A percentile compares a stretch with the other conserved stretches of the same genome.
Conservation (phyloP, 1,140 invertebrate species). For the Pentalonia nigronervosa region DNA sequence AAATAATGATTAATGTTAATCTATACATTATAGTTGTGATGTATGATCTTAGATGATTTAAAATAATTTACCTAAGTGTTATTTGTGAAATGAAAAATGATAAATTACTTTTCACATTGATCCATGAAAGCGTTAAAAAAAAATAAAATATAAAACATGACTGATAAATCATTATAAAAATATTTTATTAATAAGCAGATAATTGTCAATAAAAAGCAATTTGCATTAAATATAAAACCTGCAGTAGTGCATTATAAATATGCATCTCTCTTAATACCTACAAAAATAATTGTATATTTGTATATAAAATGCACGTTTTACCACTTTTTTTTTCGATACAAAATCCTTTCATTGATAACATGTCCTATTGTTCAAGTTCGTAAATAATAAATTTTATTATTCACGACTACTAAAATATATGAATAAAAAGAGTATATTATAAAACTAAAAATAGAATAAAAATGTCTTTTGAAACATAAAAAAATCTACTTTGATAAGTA, state of each 20-base stretch:
- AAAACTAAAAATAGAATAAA: background rate
- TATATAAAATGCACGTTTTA: background rate
- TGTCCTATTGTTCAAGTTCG: background rate
- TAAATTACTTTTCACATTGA: too few species aligned
- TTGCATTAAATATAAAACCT: background rate
- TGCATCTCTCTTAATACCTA: background rate
- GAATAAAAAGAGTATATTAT: background rate
- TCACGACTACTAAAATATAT: background rate
- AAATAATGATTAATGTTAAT: too few species aligned
- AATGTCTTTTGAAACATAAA: background rate
- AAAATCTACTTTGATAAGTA: background rate
- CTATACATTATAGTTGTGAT: too few species aligned
- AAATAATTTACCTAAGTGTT: too few species aligned
- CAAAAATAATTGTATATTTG: background rate
- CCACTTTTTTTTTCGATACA: background rate
- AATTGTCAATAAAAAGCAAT: too few species aligned
- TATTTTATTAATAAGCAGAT: too few species aligned
- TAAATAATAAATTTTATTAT: background rate
- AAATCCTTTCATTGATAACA: background rate
- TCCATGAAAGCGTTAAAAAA: too few species aligned
- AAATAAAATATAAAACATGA: too few species aligned
- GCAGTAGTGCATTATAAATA: background rate
- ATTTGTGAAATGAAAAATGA: too few species aligned
- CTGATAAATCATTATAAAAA: too few species aligned
- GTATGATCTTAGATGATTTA: too few species aligned